Base-by-base conservation (phyloP, 2,797 vertebrate species). In the Pogoniulus pusillus region DNA sequence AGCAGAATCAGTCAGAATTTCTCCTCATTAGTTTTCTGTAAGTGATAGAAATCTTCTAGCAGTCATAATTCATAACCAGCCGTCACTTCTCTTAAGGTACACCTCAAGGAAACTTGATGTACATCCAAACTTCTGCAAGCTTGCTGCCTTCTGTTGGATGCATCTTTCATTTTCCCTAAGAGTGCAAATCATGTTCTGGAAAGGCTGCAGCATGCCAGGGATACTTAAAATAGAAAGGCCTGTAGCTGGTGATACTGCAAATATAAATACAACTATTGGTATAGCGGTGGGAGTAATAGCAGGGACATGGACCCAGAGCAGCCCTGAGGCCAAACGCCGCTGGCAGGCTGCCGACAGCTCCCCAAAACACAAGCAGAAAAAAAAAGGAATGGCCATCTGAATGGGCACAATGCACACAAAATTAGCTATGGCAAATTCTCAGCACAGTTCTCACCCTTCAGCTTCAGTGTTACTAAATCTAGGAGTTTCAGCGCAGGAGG, bases 71-170 rank as follows among this genome's bases (percentile, higher is more conserved):
- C 86, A 91, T 72, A 92, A 83, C 39, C 54, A 92, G 59, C 58
- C 19, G 3, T 71, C 82, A 58, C 27, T 95, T 94, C 90, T 81
- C 82, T 84, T 74, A 93, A 94, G 88, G 78, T 91, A 82, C 7
- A 1, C 76, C 58, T 93, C 89, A 93, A 45, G 90, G 69, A 96
- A 96, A 94, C 94, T 94, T 95, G 93, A 93, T 93, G 93, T 94
- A 96, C 93, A 81, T 96, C 95, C 88, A 93, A 90, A 89, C 69
- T 92, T 75, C 57, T 85, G 91, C 91, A 95, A 92, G 90, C 90
- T 95, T 91, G 90, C 93, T 91, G 26, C 91, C 92, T 95, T 94
- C 88, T 92, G 62, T 32, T 89, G 86, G 91, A 94, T 94, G 79
- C 72, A 87, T 55, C 90, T 84, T 91, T 92, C 69, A 37, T 81